These are phyloP conservation scores for Oxygymnocypris stewartii DNA, from an alignment of 2,113 vertebrate genomes.

Conservation along the genomic window DNA sequence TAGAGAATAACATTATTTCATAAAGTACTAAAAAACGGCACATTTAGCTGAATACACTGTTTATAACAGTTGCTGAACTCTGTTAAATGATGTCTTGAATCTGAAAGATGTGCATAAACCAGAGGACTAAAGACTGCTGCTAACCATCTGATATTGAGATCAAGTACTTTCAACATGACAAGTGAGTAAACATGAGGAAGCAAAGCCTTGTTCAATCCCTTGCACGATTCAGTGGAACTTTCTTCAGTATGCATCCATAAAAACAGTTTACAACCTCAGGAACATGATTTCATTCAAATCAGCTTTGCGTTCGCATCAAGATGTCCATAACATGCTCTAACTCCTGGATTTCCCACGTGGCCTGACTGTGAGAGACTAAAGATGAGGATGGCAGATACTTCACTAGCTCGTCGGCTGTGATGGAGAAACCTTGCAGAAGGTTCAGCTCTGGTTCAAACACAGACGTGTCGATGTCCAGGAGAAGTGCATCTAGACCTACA, in stretches of 20 bases:
- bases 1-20: background rate
- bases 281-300: background rate
- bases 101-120: background rate
- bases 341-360: conserved; percentile 72
- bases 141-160: background rate
- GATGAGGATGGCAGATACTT: conserved; percentile 57
- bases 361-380: conserved; percentile 35
- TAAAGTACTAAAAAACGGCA: background rate
- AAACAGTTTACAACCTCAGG: background rate
- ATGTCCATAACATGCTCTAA: conserved; percentile 80
- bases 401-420: conserved; percentile 59
- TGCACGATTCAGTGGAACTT: background rate
- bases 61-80: background rate
- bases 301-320: conserved; percentile 71
- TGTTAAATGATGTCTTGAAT: background rate
- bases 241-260: background rate
- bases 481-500: conserved; percentile 75
- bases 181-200: background rate
- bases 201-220: background rate
- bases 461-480: conserved; percentile 81
- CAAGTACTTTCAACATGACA: background rate
- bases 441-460: conserved; percentile 73
- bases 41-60: background rate
- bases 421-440: conserved; percentile 45
- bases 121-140: background rate